These are phyloP conservation scores for Heliconius cydno DNA, from an alignment of 2,888 invertebrate genomes.

Conservation along the genomic window DNA sequence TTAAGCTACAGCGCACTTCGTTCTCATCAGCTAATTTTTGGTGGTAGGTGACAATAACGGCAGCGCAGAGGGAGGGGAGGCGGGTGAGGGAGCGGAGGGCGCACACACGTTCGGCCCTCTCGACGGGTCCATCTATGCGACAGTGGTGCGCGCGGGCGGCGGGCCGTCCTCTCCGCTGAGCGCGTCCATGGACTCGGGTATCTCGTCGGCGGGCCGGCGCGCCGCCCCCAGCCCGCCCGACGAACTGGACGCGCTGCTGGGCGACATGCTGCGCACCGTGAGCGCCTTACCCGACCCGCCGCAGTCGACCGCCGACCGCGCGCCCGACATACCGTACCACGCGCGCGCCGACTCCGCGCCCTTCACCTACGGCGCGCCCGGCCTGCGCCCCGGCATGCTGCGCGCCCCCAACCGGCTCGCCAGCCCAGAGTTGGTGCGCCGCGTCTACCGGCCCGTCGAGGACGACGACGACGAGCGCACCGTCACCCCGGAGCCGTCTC, in stretches of 20 bases:
- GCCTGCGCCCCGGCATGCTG: slow-evolving; percentile 85
- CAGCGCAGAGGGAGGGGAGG: slow-evolving; percentile 75
- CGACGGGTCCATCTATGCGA: slow-evolving; percentile 95
- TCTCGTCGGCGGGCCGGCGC: slow-evolving; percentile 88
- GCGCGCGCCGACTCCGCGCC: slow-evolving; percentile 94
- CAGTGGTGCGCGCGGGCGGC: slow-evolving; percentile 81
- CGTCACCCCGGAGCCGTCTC: slow-evolving; percentile 67
- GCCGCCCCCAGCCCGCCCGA: slow-evolving; percentile 81
- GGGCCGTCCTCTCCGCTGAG: slow-evolving; percentile 88
- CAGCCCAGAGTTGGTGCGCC: slow-evolving; percentile 91
- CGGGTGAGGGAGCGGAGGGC: slow-evolving; percentile 74
- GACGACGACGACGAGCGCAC: slow-evolving; percentile 74
- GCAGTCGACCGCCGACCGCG: slow-evolving; percentile 73
- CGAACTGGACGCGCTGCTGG: slow-evolving; percentile 92
- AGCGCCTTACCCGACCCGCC: slow-evolving; percentile 89
- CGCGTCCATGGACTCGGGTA: slow-evolving; percentile 96
- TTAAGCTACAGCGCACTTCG: not conserved
- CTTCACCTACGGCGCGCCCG: slow-evolving; percentile 92
- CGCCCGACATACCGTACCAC: slow-evolving; percentile 92
- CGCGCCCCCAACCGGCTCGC: slow-evolving; percentile 89
- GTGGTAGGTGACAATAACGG: slow-evolving; percentile 83
- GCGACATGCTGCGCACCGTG: slow-evolving; percentile 94
- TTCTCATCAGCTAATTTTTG: slow-evolving; percentile 45
- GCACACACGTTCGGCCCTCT: slow-evolving; percentile 92
- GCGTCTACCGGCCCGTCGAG: slow-evolving; percentile 70